Percentiles rank a stretch among this genome's conserved stretches.
phyloP scores from a whole-genome alignment of 2,797 vertebrate species.

The Lates japonicus region DNA sequence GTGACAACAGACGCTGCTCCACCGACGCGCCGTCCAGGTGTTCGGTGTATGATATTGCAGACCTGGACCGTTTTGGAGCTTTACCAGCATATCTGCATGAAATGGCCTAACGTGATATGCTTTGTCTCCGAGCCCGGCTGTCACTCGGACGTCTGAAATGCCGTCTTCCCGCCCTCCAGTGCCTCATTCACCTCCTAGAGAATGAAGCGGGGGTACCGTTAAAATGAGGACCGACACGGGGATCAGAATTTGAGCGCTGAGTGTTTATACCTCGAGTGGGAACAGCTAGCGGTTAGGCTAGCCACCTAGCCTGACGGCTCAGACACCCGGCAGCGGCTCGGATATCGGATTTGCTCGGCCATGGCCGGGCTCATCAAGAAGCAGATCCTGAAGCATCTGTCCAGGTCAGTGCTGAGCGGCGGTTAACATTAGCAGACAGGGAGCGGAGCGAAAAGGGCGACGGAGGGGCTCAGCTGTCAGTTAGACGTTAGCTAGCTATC shows the following conservation, averaged over 20 bases:
- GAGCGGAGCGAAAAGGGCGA: neutral
- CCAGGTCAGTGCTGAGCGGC: slow-evolving; percentile 82
- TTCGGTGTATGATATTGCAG: slow-evolving; percentile 64
- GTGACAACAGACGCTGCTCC: slow-evolving; percentile 65
- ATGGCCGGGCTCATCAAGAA: slow-evolving; percentile 91
- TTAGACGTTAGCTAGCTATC: slow-evolving; percentile 13
- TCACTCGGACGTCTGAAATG: slow-evolving; percentile 46
- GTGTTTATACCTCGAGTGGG: slow-evolving; percentile 54
- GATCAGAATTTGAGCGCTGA: slow-evolving; percentile 59
- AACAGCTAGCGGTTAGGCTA: slow-evolving; percentile 64
- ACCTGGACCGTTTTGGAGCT: slow-evolving; percentile 21
- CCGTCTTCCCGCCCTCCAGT: neutral
- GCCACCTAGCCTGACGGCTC: slow-evolving; percentile 20
- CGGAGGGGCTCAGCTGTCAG: slow-evolving; percentile 19
- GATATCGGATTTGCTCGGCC: slow-evolving; percentile 55
- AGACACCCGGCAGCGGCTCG: slow-evolving; percentile 41
- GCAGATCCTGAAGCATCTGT: slow-evolving; percentile 90
- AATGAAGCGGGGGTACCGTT: slow-evolving; percentile 55
- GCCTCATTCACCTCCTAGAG: neutral
- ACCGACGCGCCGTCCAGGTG: slow-evolving; percentile 80
- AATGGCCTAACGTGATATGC: slow-evolving; percentile 51
- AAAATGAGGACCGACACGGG: slow-evolving; percentile 66
- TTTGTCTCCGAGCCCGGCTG: slow-evolving; percentile 33
- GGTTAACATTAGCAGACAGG: slow-evolving; percentile 10
- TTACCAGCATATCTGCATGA: slow-evolving; percentile 22